Base-by-base conservation (phyloP, 2,797 vertebrate genomes). In the Sebastes diaconus region DNA sequence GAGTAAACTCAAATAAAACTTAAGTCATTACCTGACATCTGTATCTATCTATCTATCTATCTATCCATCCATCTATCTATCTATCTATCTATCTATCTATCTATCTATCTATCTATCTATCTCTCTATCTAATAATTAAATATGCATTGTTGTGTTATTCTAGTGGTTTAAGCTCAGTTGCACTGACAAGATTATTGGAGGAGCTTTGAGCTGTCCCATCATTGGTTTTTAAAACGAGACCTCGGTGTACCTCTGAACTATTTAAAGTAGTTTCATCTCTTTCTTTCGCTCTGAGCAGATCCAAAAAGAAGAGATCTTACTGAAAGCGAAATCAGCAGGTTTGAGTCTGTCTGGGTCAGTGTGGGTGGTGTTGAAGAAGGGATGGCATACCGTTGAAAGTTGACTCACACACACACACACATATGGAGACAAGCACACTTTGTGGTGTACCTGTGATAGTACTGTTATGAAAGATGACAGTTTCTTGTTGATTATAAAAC, bases 401-500 rank as follows among this genome's bases (percentile, higher is more conserved):
- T 50, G 52, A 70, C 42, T 78, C 42, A 80, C n/a, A 68, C 68
- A 60, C 42, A 60, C 42, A 68, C 68, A 60, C 74, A 61, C 76
- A 84, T 32, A 79, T 20, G 72, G 68, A 88, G 42, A 74, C 65
- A 34, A 29, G 75, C 75, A 82, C 34, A 65, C 66, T 75, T 80
- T 92, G 90, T 42, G 84, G 91, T 92, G 84, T 91, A 90, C 91
- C 87, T 91, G 87, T 84, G 79, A 91, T 88, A 87, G 74, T 58
- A 65, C 75, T 66, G 86, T 89, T 90, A 84, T 90, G 90, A 88
- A 74, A 90, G 80, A 87, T 90, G 84, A 90, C 73, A 85, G 86
- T 87, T 89, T 90, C 83, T 87, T 90, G 89, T 88, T 90, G 86
- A 88, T 89, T 94, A 87, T 89, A 88, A 93, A 93, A 93, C 91